Conservation (phyloP, 2,797 vertebrate species). For the Oreortyx pictus region DNA sequence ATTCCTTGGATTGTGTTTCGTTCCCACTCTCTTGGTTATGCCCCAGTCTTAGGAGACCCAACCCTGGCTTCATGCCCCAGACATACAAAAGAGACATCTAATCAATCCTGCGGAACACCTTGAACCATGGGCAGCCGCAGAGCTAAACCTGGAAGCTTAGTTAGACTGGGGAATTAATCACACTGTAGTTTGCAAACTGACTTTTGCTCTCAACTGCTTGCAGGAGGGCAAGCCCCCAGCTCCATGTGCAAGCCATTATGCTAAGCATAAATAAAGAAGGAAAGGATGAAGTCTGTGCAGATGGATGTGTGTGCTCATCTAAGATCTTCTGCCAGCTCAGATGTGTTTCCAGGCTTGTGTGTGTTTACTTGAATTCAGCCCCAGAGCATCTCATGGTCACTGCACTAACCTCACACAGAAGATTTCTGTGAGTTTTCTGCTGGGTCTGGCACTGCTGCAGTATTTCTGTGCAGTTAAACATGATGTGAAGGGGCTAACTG, state of each 20-base stretch:
- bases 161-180: not conserved
- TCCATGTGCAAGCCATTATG: not conserved
- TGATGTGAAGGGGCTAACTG: not conserved
- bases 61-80: fast-evolving
- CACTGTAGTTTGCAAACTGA: not conserved
- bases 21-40: not conserved
- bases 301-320: not conserved
- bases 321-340: not conserved
- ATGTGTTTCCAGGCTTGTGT: not conserved
- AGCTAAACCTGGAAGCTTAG: not conserved
- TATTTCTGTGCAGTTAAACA: constrained; percentile 15
- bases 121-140: not conserved
- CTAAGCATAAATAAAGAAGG: not conserved
- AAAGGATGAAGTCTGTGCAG: not conserved
- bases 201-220: not conserved
- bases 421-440: not conserved
- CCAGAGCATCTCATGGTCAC: not conserved
- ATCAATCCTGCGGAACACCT: not conserved
- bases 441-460: not conserved
- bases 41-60: not conserved
- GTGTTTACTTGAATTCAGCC: not conserved
- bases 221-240: not conserved
- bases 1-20: not conserved
- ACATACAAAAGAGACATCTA: not conserved
- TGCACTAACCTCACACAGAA: not conserved